Base-by-base conservation (phyloP, 2,113 vertebrate genomes). In the Gallinago paraguaiae region DNA sequence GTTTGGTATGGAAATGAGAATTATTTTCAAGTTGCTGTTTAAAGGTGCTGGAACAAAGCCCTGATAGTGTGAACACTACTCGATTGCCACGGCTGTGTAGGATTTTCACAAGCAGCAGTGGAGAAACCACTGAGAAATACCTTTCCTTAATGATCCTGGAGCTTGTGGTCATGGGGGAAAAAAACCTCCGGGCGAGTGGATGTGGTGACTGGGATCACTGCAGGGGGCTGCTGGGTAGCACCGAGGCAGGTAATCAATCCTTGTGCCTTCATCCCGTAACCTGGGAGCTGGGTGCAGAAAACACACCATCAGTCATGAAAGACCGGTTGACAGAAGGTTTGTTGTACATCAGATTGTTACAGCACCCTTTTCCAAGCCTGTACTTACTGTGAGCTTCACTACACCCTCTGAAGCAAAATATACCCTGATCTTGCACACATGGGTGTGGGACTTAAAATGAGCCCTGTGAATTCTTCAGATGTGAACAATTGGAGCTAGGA, bases 251-350 rank as follows among this genome's bases (percentile, higher is more conserved):
- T 41, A 31, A 63, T 61, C 23, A 9, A 9, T 57, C 28, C 46
- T 28, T 80, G 45, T 39, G 28, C 37, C 48, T 88, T 68, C 9
- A 2, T 51, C 45, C 72, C 4, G 2, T 16, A 50, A 39, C 15
- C 0, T 43, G 50, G 60, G 50, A 64, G 28, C 30, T 65, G 48
- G 11, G 35, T 51, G n/a, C 43, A 88, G 53, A 37, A 39, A 54
- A 86, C 6, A 0, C 33, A 43, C 9, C 1, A 0, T 17, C 1
- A 2, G 17, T 41, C 46, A 22, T 17, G 25, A 54, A 27, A 67
- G 54, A 39, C 3, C 45, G 17, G 17, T 9, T 80, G 50, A 60
- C 48, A 63, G 46, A 39, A 74, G 14, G 13, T 46, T 80, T 82
- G 17, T 13, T 51, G 64, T 68, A 53, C 25, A 24, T 48, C 35